A percentile compares a stretch with the other conserved stretches of the same genome.
Conservation (phyloP, 2,797 vertebrate genomes). For the Australoheros facetus region DNA sequence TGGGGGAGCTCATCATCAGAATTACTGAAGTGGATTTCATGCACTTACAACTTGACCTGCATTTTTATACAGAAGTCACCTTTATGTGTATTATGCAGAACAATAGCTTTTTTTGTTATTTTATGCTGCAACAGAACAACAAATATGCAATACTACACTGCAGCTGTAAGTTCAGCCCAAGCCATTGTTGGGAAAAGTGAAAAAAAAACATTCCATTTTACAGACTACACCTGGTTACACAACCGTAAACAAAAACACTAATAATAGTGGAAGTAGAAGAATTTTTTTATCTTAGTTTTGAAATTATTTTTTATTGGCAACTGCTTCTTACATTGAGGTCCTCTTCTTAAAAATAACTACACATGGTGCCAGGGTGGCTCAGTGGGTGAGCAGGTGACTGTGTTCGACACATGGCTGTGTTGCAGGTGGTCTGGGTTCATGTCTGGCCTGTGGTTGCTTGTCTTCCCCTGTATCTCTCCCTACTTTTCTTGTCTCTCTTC, state of each 20-base stretch:
- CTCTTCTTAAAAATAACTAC: background rate
- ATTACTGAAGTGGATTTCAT: background rate
- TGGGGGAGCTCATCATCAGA: background rate
- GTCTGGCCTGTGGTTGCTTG: no score
- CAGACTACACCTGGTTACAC: accelerated
- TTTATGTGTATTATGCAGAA: background rate
- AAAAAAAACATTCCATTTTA: background rate
- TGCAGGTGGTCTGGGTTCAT: no score
- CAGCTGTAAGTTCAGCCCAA: background rate
- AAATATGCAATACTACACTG: background rate
- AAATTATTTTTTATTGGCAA: accelerated
- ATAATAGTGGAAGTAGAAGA: no score
- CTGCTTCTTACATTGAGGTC: background rate
- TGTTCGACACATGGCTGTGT: no score
- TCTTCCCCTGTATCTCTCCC: no score
- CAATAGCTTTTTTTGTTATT: background rate
- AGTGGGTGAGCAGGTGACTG: no score
- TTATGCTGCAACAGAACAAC: background rate
- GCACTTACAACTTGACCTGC: background rate
- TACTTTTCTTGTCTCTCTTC: no score
- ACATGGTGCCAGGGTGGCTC: no score
- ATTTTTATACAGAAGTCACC: background rate
- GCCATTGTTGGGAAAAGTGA: background rate
- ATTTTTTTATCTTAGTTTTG: background rate
- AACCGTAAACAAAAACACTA: background rate